These are phyloP conservation scores for Sebastolobus altivelis DNA, from an alignment of 2,797 vertebrate species.

Conservation along the genomic window DNA sequence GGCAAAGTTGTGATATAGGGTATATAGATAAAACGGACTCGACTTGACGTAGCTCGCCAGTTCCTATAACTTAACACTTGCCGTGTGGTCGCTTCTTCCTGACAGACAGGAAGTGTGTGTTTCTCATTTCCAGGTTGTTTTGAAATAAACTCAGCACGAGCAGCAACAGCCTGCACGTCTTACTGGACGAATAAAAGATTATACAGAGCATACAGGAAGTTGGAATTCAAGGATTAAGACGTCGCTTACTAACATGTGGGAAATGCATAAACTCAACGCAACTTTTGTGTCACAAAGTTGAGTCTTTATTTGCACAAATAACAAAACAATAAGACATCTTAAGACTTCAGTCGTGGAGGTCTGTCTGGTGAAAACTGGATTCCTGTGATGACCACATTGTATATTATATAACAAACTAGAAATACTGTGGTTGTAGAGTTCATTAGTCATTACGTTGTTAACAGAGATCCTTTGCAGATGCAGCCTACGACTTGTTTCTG, in stretches of 20 bases:
- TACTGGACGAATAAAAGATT: background rate
- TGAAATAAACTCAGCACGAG: background rate
- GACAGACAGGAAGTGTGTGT: constrained; percentile 3
- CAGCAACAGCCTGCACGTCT: background rate
- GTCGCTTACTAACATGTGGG: background rate
- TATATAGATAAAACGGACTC: background rate
- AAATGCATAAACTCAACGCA: background rate
- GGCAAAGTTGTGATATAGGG: background rate
- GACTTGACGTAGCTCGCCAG: background rate
- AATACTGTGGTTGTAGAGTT: background rate
- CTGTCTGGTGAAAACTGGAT: constrained; percentile 1
- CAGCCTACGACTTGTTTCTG: background rate
- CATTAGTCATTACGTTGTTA: background rate
- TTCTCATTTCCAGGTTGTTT: constrained; percentile 9
- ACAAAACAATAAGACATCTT: background rate
- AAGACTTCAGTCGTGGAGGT: background rate
- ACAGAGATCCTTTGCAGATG: too few species aligned
- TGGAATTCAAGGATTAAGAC: background rate
- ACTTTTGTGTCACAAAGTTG: too few species aligned
- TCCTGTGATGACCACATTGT: background rate
- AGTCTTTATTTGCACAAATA: constrained; percentile 2
- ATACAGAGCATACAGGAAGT: background rate
- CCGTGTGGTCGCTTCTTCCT: background rate
- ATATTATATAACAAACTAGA: constrained; percentile 5
- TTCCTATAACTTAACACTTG: background rate